Evolutionary conservation across 2,113 vertebrate genomes (phyloP), one percentile per base, ranked within the genome.

Genomic region (Halcyon malimbica): DNA sequence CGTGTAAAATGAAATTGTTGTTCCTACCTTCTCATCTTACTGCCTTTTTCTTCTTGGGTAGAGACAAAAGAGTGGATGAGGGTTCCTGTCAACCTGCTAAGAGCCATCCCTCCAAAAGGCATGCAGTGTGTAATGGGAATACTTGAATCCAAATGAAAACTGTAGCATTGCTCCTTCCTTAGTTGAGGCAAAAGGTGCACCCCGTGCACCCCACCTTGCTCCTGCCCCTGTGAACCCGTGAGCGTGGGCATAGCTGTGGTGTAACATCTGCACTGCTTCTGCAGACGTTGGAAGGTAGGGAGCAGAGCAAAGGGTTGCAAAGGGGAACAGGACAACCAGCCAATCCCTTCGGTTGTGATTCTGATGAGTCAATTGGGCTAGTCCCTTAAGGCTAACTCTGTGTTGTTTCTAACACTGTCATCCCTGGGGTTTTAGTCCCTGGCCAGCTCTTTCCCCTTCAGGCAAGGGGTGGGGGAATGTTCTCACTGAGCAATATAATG

Each of bases 251-350:
- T 9, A 10, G 37, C 70, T 26, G n/a, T 33, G 26, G 56, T 1
- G 0, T 23, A 26, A 11, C 25, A 29, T 19, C 63, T 37, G 29
- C 6, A 1, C 48, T 26, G 0, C 0, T 0, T 8, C 29, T 33
- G 57, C 62, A 76, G 82, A 5, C 19, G 39, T 0, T 13, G 50
- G 48, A 53, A 76, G 17, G 53, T 5, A 31, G 50, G 5, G 37
- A 90, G 10, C 28, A 50, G 24, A 46, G 57, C 62, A 59, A 37
- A 86, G 54, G 19, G 46, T 18, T 79, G n/a, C 8, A 29, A n/a
- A 54, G 25, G 11, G 12, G 21, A 85, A 53, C 24, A 13, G 84
- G 35, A 41, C 50, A 9, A 87, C 25, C 16, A 68, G 46, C n/a
- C 16, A 15, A 1, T 69, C 13, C 46, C 53, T 59, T 39, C 53